These are phyloP conservation scores for Pipra filicauda DNA, from an alignment of 2,113 vertebrate genomes.

Conservation along the genomic window DNA sequence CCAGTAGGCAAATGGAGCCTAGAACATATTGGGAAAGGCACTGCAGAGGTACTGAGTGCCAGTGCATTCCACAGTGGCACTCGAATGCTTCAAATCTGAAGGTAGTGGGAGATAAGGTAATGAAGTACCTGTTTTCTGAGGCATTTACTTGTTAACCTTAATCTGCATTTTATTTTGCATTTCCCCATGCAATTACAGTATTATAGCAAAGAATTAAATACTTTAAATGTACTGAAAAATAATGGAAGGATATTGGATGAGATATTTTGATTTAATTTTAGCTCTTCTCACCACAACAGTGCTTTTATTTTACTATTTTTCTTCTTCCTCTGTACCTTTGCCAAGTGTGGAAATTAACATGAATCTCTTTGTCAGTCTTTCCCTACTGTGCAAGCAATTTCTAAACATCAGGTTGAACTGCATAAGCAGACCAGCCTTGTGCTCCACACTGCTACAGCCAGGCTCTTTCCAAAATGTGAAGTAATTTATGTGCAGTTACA, in stretches of 20 bases:
- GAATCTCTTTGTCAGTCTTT: not conserved
- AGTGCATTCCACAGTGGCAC: accelerated
- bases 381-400: constrained; percentile 2
- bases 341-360: constrained; percentile 34
- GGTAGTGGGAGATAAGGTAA: not conserved
- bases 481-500: not conserved
- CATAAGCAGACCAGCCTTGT: constrained; percentile 10
- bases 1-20: not conserved
- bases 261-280: not conserved
- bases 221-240: not conserved
- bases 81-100: not conserved
- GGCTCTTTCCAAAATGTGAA: not conserved
- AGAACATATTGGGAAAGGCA: not conserved
- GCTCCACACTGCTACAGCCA: not conserved
- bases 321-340: not conserved
- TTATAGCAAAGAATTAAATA: not conserved
- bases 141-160: not conserved
- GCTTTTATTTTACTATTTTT: not conserved
- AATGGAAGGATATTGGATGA: not conserved
- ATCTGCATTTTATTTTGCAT: not conserved
- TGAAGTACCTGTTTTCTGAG: not conserved
- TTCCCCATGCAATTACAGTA: not conserved
- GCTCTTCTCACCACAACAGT: not conserved
- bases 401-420: constrained; percentile 25
- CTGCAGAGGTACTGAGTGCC: not conserved